Percentiles rank a stretch among this genome's conserved stretches.
Evolutionary conservation across 1,140 invertebrate genomes (phyloP).

Genomic region (Pararge aegeria): DNA sequence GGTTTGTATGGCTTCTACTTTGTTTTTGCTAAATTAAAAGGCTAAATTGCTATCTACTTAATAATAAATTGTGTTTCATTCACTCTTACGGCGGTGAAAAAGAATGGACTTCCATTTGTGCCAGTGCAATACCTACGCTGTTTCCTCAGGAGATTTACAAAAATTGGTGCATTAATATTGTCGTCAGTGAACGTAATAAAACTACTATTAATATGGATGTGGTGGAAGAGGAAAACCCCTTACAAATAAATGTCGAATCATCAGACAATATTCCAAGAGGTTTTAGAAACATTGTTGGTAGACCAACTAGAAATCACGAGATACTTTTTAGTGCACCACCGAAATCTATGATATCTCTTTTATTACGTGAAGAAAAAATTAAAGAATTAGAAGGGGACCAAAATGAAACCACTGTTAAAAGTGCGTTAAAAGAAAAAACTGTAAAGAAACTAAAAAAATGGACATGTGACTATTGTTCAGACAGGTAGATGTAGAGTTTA

Average conservation of each 20-base stretch:
- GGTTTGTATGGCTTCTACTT: too few relatives aligned
- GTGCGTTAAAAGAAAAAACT: conserved; percentile 3
- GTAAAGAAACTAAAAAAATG: neutral
- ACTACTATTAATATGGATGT: neutral
- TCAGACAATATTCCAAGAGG: neutral
- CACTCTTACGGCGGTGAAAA: too few relatives aligned
- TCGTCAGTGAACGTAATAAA: too few relatives aligned
- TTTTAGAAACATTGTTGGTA: conserved; percentile 44
- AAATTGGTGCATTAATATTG: too few relatives aligned
- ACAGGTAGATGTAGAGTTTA: conserved; percentile 17
- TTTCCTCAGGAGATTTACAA: too few relatives aligned
- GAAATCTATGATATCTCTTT: conserved; percentile 50
- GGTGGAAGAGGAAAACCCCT: conserved; percentile 34
- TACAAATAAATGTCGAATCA: conserved; percentile 20
- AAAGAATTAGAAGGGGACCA: conserved; percentile 1
- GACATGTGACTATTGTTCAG: conserved; percentile 17
- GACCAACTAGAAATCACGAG: conserved; percentile 43
- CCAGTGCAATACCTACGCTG: too few relatives aligned
- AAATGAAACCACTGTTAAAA: conserved; percentile 4
- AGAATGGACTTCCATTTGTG: too few relatives aligned
- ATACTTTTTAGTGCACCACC: conserved; percentile 55
- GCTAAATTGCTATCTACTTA: too few relatives aligned
- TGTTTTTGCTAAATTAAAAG: too few relatives aligned
- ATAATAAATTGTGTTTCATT: too few relatives aligned
- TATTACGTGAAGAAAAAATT: conserved; percentile 30